Evolutionary conservation across 2,113 vertebrate species (phyloP).

Genomic region (Dasyornis broadbenti): DNA sequence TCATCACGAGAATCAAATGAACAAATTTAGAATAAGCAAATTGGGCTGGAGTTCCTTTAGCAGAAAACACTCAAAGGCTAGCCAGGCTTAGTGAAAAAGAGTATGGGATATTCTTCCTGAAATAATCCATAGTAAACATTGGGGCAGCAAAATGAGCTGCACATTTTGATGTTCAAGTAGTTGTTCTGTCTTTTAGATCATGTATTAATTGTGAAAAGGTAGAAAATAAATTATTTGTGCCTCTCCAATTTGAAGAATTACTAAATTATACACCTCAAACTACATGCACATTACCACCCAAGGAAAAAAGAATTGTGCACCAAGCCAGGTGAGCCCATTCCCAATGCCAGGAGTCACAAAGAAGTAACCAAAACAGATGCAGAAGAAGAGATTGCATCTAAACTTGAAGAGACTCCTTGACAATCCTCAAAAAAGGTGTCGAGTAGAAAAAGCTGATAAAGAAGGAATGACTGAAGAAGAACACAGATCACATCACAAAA

Average conservation of each 20-base stretch:
- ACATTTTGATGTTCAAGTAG: background rate
- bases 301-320: background rate
- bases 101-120: background rate
- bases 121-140: background rate
- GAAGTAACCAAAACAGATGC: background rate
- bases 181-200: background rate
- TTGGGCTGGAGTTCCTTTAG: constrained; percentile 28
- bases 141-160: background rate
- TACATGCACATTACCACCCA: background rate
- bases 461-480: background rate
- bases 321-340: background rate
- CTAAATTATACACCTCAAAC: background rate
- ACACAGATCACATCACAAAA: background rate
- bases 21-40: constrained; percentile 55
- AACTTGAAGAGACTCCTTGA: background rate
- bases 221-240: background rate
- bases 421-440: background rate
- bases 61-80: constrained; percentile 23
- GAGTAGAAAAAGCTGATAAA: background rate
- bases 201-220: background rate
- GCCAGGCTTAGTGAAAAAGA: background rate
- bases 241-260: background rate
- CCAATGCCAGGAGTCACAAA: background rate
- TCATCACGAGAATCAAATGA: constrained; percentile 57
- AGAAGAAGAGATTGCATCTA: background rate